Conservation (phyloP, 2,888 invertebrate genomes). For the Tineola bisselliella region DNA sequence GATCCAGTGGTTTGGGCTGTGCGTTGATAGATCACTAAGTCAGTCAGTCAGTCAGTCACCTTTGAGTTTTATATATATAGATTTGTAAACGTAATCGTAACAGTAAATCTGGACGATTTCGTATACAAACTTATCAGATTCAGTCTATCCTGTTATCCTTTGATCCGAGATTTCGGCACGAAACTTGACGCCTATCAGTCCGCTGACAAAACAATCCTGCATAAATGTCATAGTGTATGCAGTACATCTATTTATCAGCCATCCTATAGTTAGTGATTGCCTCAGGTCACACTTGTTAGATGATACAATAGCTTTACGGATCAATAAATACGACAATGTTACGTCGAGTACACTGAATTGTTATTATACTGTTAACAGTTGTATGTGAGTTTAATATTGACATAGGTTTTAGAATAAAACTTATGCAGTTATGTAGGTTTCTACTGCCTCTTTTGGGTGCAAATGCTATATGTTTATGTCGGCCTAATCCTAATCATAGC, state of each 20-base stretch:
- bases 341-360: neutral
- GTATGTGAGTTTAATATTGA: too few relatives aligned
- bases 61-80: too few relatives aligned
- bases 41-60: too few relatives aligned
- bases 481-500: too few relatives aligned
- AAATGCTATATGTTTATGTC: too few relatives aligned
- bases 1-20: too few relatives aligned
- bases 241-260: neutral
- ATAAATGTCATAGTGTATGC: neutral
- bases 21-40: too few relatives aligned
- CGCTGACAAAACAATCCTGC: neutral
- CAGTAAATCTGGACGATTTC: neutral
- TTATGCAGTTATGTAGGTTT: too few relatives aligned
- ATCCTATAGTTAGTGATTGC: neutral
- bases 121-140: constrained; percentile 5
- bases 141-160: neutral
- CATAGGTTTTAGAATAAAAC: too few relatives aligned
- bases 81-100: too few relatives aligned
- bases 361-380: neutral
- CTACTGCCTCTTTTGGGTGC: too few relatives aligned
- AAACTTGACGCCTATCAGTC: neutral
- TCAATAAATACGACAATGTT: neutral
- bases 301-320: neutral
- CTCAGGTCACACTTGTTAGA: neutral
- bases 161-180: constrained; percentile 6